Conservation (phyloP, 2,113 vertebrate genomes). For the Rousettus leschenaultii region DNA sequence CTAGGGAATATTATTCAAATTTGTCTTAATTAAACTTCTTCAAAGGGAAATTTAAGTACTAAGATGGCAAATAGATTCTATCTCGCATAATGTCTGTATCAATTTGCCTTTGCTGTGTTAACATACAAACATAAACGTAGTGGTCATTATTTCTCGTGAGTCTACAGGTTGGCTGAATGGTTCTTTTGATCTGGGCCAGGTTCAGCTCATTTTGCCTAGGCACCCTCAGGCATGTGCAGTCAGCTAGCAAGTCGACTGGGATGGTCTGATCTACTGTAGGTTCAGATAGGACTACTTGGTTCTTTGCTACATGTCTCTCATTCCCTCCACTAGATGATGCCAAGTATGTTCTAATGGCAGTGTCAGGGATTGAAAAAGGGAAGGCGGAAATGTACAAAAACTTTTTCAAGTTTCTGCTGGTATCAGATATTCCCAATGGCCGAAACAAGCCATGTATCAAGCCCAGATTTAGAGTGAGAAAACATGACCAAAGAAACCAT, state of each 20-base stretch:
- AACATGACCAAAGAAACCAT: background rate
- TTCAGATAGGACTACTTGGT: background rate
- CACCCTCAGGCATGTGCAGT: background rate
- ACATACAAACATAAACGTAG: background rate
- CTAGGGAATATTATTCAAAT: background rate
- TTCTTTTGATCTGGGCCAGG: background rate
- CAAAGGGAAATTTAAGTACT: background rate
- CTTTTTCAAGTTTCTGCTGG: background rate
- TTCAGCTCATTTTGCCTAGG: background rate
- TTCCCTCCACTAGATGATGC: background rate
- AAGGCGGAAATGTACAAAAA: background rate
- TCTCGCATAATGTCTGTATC: background rate
- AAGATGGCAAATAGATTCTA: background rate
- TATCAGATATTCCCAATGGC: background rate
- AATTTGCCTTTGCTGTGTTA: background rate
- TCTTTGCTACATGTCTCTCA: background rate
- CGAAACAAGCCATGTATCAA: background rate
- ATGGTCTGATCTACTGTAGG: background rate
- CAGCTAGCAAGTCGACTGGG: background rate
- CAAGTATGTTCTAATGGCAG: background rate
- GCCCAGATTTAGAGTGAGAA: background rate
- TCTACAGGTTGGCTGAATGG: background rate
- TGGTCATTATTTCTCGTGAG: background rate
- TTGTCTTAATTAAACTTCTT: background rate
- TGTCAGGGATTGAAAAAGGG: background rate